Evolutionary conservation across 1,140 invertebrate genomes (phyloP), one percentile per base, ranked within the genome.

Genomic region (Doryteuthis pealeii): DNA sequence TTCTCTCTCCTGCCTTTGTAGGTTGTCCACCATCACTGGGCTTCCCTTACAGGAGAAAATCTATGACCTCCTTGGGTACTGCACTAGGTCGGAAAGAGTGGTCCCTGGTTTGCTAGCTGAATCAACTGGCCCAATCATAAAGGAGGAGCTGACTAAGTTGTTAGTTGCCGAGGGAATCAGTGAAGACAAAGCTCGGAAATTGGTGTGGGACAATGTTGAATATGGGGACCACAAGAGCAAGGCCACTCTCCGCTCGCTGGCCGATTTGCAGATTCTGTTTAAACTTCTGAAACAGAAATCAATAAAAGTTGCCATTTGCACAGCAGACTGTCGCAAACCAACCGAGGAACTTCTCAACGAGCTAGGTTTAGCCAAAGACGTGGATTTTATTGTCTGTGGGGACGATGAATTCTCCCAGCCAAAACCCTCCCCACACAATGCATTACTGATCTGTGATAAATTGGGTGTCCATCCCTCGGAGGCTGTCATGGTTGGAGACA

Each of bases 221-320:
- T 80, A 84, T 49, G 85, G 82, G 30, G 78, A 86, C 70, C 70
- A 28, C 8, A 81, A 73, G 22, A 76, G 78, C 68, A 65, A 77
- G 14, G 78, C 84, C 40, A 76, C 77, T n/a, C 75, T 88, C 31
- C 88, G 87, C 77, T 80, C 86, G 67, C 77, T 89, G 6, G 82
- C 83, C 22, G 85, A 90, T 73, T 72, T 89, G 40, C 80, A 81
- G 67, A 83, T 80, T 32, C 73, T 90, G 68, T 90, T 90, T 78
- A 78, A 84, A 68, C 81, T 87, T 49, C 81, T 90, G 0, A 84
- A 85, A 72, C 73, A 78, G 18, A 82, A 88, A 69, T 80, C 82
- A n/a, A 79, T 90, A 1, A 90, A 90, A 79, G 86, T 90, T 72
- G 89, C 89, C 14, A 82, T 90, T 32, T 90, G 89, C 71, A 90